Evolutionary conservation across 2,888 invertebrate species (phyloP), one percentile per base, ranked within the genome.

Genomic region (Aleiodes testaceus): DNA sequence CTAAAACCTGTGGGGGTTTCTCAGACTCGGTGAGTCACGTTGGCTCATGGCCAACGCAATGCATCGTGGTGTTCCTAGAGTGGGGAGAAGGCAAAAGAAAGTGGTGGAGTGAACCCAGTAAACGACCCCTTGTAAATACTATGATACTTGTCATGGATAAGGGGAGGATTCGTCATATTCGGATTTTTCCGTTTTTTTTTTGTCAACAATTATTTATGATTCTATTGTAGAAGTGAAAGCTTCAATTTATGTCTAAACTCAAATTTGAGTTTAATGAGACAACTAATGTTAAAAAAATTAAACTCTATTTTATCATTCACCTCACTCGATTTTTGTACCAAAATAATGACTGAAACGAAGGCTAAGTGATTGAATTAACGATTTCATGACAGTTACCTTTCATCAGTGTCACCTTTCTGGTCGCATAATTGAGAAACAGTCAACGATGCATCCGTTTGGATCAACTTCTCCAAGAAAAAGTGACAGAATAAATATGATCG

Each of bases 381-480:
- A 59, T 63, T 18, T 42, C 20, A 44, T 9, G 18, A 45, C n/a
- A 45, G 22, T 76, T 79, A 79, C 79, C 79, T 79, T 77, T 78
- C 77, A 77, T 77, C 65, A 59, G 73, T 85, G 85, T 86, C 84
- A 85, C 84, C 85, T 83, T 81, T 79, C 72, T 76, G 75, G 80
- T 79, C 83, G 83, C 85, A 86, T 86, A 79, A 77, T 80, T 79
- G 68, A 70, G 47, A 18, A 22, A 72, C 75, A 73, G 70, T 67
- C 53, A 74, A 75, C 67, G 78, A 76, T 71, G 75, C 74, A 63
- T 74, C 70, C 75, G 68, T 65, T 45, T 26, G 22, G 52, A 67
- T 67, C 49, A 66, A 53, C 26, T 59, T 36, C 61, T 52, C 63
- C 49, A 42, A 52, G 16, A 52, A 55, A 49, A 22, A 44, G 61